Evolutionary conservation across 2,888 invertebrate genomes (phyloP).

Genomic region (Ophraella communa): DNA sequence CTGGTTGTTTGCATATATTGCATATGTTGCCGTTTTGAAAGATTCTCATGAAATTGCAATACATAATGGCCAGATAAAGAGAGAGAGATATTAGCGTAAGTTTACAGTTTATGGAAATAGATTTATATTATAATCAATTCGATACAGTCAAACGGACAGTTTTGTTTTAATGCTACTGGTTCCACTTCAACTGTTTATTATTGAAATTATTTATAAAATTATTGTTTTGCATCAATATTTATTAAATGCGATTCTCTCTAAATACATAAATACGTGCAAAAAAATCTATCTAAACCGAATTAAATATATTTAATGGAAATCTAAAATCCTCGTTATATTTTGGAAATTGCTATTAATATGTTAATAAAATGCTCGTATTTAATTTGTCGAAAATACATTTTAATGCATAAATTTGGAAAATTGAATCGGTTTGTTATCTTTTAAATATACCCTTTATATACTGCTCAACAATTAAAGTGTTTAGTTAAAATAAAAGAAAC

Average conservation of each 20-base stretch:
- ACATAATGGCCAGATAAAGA: background rate
- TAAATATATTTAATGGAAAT: background rate
- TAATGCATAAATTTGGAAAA: no score
- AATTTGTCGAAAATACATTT: no score
- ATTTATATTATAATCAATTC: conserved; percentile 18
- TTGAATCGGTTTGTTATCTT: no score
- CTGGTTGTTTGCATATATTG: conserved; percentile 24
- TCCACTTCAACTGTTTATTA: background rate
- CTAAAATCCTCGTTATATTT: background rate
- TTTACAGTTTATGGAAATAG: conserved; percentile 20
- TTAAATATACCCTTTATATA: no score
- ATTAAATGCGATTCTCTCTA: background rate
- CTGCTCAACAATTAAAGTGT: no score
- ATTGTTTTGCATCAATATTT: conserved; percentile 9
- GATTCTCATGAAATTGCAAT: conserved; percentile 28
- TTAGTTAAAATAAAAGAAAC: no score
- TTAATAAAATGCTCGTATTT: no score
- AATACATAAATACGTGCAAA: background rate
- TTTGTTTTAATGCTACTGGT: background rate
- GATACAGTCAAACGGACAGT: conserved; percentile 7
- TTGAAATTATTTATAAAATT: background rate
- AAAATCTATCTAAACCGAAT: background rate
- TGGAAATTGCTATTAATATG: no score
- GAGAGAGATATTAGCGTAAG: conserved; percentile 12
- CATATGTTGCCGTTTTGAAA: conserved; percentile 29